A percentile compares a stretch with the other conserved stretches of the same genome.
Conservation (phyloP, 2,113 vertebrate genomes). For the Callithrix jacchus region DNA sequence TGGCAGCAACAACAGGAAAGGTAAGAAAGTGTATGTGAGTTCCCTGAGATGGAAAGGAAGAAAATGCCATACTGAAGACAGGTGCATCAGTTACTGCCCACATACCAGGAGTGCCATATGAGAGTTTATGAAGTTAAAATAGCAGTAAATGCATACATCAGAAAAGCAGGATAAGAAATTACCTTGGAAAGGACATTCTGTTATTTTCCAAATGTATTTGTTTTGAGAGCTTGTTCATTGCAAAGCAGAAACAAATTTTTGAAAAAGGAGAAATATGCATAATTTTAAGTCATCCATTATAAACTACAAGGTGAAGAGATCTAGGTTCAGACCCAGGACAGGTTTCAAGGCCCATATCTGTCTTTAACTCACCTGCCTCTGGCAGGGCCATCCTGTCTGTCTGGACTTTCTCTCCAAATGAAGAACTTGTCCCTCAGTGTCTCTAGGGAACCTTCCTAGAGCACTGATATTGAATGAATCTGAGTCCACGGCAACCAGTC, state of each 20-base stretch:
- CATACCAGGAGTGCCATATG: rapidly evolving
- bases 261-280: not conserved
- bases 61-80: rapidly evolving
- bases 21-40: rapidly evolving
- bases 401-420: not conserved
- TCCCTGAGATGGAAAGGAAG: no score
- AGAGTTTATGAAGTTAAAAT: no score
- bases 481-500: not conserved
- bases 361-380: rapidly evolving
- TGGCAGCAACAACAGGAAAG: rapidly evolving
- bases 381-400: rapidly evolving
- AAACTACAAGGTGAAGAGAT: rapidly evolving
- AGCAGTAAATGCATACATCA: rapidly evolving
- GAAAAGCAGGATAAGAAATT: not conserved
- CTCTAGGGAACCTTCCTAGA: not conserved
- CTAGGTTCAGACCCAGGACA: not conserved
- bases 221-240: not conserved
- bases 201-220: not conserved
- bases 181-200: not conserved
- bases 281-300: rapidly evolving
- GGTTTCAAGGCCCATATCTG: no score
- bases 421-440: not conserved
- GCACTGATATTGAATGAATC: not conserved
- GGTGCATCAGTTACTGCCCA: rapidly evolving
- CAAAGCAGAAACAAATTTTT: not conserved